These are phyloP conservation scores for Siniperca chuatsi DNA, from an alignment of 2,113 vertebrate genomes.

Conservation along the genomic window DNA sequence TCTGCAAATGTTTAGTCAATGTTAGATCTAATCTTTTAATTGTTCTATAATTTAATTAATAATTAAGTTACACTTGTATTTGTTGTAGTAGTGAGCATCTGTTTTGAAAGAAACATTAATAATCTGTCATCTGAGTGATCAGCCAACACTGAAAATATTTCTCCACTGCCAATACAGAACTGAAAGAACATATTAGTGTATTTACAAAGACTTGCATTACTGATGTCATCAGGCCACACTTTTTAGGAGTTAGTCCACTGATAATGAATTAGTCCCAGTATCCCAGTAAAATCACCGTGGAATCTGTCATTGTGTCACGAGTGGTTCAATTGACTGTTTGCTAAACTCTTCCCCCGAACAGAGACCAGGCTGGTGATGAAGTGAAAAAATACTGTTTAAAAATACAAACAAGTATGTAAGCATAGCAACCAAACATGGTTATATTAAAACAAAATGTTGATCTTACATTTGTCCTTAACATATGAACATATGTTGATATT, in stretches of 20 bases:
- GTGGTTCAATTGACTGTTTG: too few relatives aligned
- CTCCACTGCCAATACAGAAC: neutral
- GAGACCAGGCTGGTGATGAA: too few relatives aligned
- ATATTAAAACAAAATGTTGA: too few relatives aligned
- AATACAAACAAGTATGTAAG: too few relatives aligned
- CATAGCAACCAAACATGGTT: too few relatives aligned
- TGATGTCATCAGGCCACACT: neutral
- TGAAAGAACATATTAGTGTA: neutral
- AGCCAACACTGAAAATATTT: neutral
- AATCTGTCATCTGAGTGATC: conserved; percentile 16
- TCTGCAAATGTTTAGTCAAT: neutral
- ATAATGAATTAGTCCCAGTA: neutral
- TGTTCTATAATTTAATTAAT: conserved; percentile 5
- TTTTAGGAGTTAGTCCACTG: neutral
- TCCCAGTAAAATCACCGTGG: neutral
- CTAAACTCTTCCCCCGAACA: too few relatives aligned
- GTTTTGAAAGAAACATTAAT: conserved; percentile 25
- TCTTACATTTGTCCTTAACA: too few relatives aligned
- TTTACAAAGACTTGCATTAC: neutral
- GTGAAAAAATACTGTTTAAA: too few relatives aligned
- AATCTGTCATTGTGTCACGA: too few relatives aligned
- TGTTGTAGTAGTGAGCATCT: conserved; percentile 20
- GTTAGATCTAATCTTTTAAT: neutral
- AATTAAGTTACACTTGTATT: conserved; percentile 13
- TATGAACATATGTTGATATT: too few relatives aligned